phyloP scores from a whole-genome alignment of 2,113 vertebrate genomes.

The Gobius niger region DNA sequence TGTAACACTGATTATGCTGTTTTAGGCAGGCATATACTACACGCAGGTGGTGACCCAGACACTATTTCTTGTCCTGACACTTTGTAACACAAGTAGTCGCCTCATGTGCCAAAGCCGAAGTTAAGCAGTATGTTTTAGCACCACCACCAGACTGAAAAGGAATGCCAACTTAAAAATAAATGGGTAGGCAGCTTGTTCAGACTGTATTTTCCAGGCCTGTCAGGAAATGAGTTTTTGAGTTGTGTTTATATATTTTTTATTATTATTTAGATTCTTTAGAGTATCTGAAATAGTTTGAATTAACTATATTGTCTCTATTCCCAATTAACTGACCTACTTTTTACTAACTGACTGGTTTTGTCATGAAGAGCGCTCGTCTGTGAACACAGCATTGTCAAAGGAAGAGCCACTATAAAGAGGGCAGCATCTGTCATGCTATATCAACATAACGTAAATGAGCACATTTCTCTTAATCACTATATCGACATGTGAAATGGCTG shows the following conservation, averaged over 20 bases:
- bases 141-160: slow-evolving; percentile 16
- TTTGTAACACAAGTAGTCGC: slow-evolving; percentile 42
- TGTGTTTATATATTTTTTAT: slow-evolving; percentile 2
- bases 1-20: neutral
- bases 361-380: neutral
- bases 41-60: neutral
- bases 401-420: slow-evolving; percentile 29
- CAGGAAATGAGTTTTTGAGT: slow-evolving; percentile 34
- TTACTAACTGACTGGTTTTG: neutral
- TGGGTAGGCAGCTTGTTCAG: slow-evolving; percentile 22
- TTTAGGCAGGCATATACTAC: slow-evolving; percentile 16
- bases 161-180: slow-evolving; percentile 49
- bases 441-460: slow-evolving; percentile 36
- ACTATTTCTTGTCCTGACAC: slow-evolving; percentile 15
- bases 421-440: slow-evolving; percentile 57
- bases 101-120: slow-evolving; percentile 35
- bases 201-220: slow-evolving; percentile 14
- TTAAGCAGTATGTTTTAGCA: slow-evolving; percentile 35
- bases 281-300: neutral
- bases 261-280: too few species aligned
- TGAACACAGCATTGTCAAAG: slow-evolving; percentile 26
- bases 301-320: too few species aligned
- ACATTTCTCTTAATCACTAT: slow-evolving; percentile 1
- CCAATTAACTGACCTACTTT: neutral
- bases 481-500: neutral